phyloP scores from a whole-genome alignment of 2,113 vertebrate species.

The Talpa occidentalis region DNA sequence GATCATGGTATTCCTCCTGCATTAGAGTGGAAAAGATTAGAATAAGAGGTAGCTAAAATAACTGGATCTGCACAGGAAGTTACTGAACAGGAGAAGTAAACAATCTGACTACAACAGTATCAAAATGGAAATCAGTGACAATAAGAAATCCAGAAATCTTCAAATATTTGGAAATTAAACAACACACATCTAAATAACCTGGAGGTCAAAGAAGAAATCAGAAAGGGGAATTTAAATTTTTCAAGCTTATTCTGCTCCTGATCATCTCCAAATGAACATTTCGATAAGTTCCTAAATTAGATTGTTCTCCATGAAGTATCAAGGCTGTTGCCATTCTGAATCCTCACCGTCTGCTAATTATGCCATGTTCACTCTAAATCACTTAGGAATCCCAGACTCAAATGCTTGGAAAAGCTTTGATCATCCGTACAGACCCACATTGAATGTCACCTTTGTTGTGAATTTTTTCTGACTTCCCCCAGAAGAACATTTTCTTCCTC shows the following conservation, averaged over 20 bases:
- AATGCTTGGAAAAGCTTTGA: not conserved
- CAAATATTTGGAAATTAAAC: not conserved
- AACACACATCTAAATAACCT: not conserved
- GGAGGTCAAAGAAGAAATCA: not conserved
- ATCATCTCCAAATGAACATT: slow-evolving; percentile 1
- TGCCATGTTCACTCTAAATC: not conserved
- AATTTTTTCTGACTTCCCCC: not conserved
- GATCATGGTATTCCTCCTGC: not conserved
- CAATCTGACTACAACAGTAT: not conserved
- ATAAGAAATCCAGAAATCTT: not conserved
- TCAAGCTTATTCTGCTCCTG: not conserved
- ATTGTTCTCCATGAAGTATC: not conserved
- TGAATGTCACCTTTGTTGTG: not conserved
- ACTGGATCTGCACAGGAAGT: not conserved
- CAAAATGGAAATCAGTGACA: not conserved
- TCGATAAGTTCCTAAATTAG: not conserved
- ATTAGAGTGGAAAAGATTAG: not conserved
- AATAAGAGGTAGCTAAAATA: not conserved
- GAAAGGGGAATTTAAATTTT: not conserved
- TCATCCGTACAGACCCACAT: not conserved
- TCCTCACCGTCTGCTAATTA: not conserved
- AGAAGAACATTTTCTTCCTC: not conserved
- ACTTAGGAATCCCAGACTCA: not conserved
- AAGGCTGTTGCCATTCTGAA: not conserved
- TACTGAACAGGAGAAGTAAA: not conserved